Conservation (phyloP, 2,113 vertebrate species). For the Leptobrachium leishanense region DNA sequence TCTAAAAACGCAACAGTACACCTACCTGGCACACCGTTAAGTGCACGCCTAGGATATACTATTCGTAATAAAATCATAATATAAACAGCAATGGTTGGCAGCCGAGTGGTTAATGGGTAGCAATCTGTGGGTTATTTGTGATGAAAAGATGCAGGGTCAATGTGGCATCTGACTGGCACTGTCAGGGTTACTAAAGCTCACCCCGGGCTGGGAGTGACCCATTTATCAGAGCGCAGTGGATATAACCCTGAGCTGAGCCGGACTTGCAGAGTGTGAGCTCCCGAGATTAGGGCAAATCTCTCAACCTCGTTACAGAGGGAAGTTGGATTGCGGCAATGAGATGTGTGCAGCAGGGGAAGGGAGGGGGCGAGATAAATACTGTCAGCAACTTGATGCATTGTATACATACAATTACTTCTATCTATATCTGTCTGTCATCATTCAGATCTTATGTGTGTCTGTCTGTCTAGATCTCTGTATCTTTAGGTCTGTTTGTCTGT, state of each 20-base stretch:
- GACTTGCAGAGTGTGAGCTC: slow-evolving; percentile 38
- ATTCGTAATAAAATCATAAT: background rate
- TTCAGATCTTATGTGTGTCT: background rate
- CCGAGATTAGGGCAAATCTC: slow-evolving; percentile 47
- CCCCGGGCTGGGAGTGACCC: slow-evolving; percentile 38
- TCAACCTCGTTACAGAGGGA: slow-evolving; percentile 42
- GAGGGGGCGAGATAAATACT: slow-evolving; percentile 16
- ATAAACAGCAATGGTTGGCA: background rate
- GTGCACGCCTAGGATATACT: too few relatives aligned
- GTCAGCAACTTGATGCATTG: background rate
- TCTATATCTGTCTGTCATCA: background rate
- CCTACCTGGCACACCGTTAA: too few relatives aligned
- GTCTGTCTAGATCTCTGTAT: too few relatives aligned
- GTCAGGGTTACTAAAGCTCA: slow-evolving; percentile 26
- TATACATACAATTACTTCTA: slow-evolving; percentile 5
- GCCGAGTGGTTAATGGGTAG: too few relatives aligned
- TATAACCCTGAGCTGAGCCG: slow-evolving; percentile 45
- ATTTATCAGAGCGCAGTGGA: slow-evolving; percentile 39
- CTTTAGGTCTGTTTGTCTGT: too few relatives aligned
- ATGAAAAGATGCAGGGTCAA: background rate
- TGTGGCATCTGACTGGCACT: background rate
- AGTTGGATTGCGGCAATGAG: slow-evolving; percentile 39
- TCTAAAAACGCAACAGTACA: too few relatives aligned
- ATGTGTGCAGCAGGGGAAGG: slow-evolving; percentile 12
- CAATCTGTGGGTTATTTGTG: background rate